A percentile compares a stretch with the other conserved stretches of the same genome.
These are phyloP conservation scores for Scaptomyza reducta DNA, from an alignment of 2,888 invertebrate genomes.

Conservation along the genomic window DNA sequence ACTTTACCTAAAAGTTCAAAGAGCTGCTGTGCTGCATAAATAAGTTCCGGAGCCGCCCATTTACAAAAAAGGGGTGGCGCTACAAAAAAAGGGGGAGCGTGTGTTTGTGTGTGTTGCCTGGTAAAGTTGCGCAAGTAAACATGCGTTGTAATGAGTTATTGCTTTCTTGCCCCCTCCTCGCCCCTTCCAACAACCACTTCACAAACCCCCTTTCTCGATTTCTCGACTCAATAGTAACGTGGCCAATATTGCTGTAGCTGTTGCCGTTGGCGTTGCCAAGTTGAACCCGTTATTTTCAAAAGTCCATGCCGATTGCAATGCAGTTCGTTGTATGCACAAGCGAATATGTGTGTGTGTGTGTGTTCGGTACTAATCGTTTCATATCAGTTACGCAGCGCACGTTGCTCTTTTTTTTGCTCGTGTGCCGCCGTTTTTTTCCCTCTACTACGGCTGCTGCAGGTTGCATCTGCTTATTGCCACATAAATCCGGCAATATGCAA, in stretches of 20 bases:
- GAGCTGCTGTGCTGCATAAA: slow-evolving; percentile 71
- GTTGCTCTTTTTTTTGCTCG: slow-evolving; percentile 54
- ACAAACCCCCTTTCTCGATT: background rate
- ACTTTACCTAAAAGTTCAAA: slow-evolving; percentile 72
- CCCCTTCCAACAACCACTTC: background rate
- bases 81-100: background rate
- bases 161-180: slow-evolving; percentile 50
- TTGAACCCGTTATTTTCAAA: slow-evolving; percentile 61
- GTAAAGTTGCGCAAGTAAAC: slow-evolving; percentile 69
- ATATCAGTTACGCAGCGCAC: slow-evolving; percentile 75
- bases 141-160: slow-evolving; percentile 78
- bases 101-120: slow-evolving; percentile 22
- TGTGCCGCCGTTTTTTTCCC: slow-evolving; percentile 48
- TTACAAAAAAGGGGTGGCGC: slow-evolving; percentile 5
- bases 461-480: slow-evolving; percentile 78
- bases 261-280: slow-evolving; percentile 32
- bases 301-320: slow-evolving; percentile 65
- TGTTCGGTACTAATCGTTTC: slow-evolving; percentile 62
- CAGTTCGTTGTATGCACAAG: slow-evolving; percentile 13
- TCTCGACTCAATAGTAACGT: slow-evolving; percentile 59
- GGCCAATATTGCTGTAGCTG: slow-evolving; percentile 26
- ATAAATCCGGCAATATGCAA: slow-evolving; percentile 74
- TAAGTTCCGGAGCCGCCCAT: slow-evolving; percentile 52
- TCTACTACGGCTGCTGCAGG: slow-evolving; percentile 36
- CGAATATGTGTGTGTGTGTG: slow-evolving; percentile 7